phyloP scores from a whole-genome alignment of 2,888 invertebrate genomes.

The Sminthurides aquaticus region DNA sequence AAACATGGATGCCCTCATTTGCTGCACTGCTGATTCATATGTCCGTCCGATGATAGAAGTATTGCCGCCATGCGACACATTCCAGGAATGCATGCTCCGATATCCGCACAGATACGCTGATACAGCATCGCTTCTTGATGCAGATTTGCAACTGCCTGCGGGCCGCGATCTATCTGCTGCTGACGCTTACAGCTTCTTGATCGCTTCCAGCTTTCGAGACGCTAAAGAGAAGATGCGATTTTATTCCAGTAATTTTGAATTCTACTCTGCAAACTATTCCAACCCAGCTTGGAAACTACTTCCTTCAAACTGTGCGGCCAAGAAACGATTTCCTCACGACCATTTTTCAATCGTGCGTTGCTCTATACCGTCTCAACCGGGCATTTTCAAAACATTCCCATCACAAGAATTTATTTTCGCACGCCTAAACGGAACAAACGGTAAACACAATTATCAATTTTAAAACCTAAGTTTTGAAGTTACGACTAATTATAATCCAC shows the following conservation, averaged over 20 bases:
- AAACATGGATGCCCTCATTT: conserved; percentile 1
- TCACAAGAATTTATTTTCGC: not conserved
- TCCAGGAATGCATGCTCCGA: conserved; percentile 1
- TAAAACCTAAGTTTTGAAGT: no score
- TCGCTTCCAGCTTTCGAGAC: not conserved
- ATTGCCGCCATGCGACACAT: not conserved
- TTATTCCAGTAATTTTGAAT: not conserved
- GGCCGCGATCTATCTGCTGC: not conserved
- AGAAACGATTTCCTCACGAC: not conserved
- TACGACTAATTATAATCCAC: no score
- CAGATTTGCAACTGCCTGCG: not conserved
- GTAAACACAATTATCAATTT: not conserved
- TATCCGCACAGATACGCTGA: not conserved
- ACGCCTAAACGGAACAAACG: not conserved
- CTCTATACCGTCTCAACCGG: conserved; percentile 1
- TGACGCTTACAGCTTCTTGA: not conserved
- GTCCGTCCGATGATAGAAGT: not conserved
- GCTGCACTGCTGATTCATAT: not conserved
- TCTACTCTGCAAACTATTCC: not conserved
- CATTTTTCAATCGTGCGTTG: not conserved
- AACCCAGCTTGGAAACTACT: not conserved
- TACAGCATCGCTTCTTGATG: not conserved
- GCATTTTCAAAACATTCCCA: not conserved
- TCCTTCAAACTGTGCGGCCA: not conserved
- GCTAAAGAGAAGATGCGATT: not conserved